Evolutionary conservation across 2,797 vertebrate genomes (phyloP).

Genomic region (Myotis pilosus): DNA sequence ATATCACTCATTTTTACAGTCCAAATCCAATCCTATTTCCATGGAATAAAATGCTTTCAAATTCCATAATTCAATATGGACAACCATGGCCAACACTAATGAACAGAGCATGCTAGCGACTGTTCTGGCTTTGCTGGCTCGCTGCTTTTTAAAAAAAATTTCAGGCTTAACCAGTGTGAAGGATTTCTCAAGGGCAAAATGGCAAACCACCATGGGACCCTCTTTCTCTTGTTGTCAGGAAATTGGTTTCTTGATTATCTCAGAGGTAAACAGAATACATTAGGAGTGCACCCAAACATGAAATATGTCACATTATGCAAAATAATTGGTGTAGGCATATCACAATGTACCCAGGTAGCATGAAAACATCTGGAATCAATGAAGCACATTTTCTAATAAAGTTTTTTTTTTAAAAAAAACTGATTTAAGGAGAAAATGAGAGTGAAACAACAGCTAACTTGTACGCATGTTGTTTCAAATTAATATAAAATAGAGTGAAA

Average conservation of each 20-base stretch:
- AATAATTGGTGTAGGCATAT: slow-evolving; percentile 56
- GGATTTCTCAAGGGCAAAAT: slow-evolving; percentile 77
- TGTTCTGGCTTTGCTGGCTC: slow-evolving; percentile 60
- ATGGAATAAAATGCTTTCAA: slow-evolving; percentile 70
- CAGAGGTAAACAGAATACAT: slow-evolving; percentile 72
- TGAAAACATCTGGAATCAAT: slow-evolving; percentile 71
- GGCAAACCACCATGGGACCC: neutral
- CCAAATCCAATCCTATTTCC: slow-evolving; percentile 24
- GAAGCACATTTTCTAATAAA: slow-evolving; percentile 59
- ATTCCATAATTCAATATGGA: slow-evolving; percentile 59
- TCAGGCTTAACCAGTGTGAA: slow-evolving; percentile 62
- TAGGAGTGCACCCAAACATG: slow-evolving; percentile 14
- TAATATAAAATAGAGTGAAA: neutral
- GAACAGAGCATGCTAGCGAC: slow-evolving; percentile 46
- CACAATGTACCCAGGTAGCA: slow-evolving; percentile 18
- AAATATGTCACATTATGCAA: slow-evolving; percentile 27
- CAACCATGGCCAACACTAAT: slow-evolving; percentile 66
- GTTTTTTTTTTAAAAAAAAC: slow-evolving; percentile 23
- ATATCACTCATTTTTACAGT: slow-evolving; percentile 40
- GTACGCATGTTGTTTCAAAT: slow-evolving; percentile 34
- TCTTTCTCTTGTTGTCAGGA: slow-evolving; percentile 59
- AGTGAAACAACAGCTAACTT: neutral
- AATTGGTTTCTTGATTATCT: slow-evolving; percentile 72
- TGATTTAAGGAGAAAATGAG: slow-evolving; percentile 12
- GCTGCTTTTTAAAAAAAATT: slow-evolving; percentile 23